Percentiles rank a stretch among this genome's conserved stretches.
Conservation (phyloP, 2,113 vertebrate species). For the Anolis carolinensis region DNA sequence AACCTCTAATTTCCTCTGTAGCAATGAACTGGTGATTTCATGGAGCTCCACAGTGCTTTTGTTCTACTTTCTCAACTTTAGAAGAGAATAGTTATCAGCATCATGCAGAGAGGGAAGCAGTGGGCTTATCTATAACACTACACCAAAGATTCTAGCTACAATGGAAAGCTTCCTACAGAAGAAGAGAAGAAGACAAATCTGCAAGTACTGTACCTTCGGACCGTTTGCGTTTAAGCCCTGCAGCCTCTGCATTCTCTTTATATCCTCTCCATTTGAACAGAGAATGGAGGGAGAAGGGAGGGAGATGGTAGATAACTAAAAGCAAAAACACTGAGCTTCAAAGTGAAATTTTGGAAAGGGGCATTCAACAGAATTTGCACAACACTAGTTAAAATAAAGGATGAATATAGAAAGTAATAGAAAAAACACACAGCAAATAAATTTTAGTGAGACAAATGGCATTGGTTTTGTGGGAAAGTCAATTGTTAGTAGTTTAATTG, state of each 20-base stretch:
- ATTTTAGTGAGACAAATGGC: neutral
- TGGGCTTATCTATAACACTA: conserved; percentile 43
- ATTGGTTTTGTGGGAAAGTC: neutral
- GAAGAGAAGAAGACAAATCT: conserved; percentile 60
- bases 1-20: conserved; percentile 50
- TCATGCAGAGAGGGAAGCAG: conserved; percentile 33
- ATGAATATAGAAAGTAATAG: conserved; percentile 56
- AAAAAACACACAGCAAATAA: neutral
- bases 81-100: conserved; percentile 10
- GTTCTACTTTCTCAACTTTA: conserved; percentile 21
- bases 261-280: conserved; percentile 99
- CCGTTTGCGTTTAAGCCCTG: conserved; percentile 96
- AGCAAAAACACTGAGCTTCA: conserved; percentile 94
- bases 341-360: conserved; percentile 76
- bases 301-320: conserved; percentile 97
- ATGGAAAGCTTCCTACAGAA: conserved; percentile 62
- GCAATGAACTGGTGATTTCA: conserved; percentile 26
- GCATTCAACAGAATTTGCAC: conserved; percentile 52
- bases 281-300: conserved; percentile 98
- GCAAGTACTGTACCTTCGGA: conserved; percentile 95
- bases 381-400: conserved; percentile 51
- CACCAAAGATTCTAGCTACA: conserved; percentile 42
- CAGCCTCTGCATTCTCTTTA: conserved; percentile 92
- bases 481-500: conserved; percentile 12
- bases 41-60: conserved; percentile 17